These are phyloP conservation scores for Diorhabda elongata DNA, from an alignment of 1,140 invertebrate genomes.

Conservation along the genomic window DNA sequence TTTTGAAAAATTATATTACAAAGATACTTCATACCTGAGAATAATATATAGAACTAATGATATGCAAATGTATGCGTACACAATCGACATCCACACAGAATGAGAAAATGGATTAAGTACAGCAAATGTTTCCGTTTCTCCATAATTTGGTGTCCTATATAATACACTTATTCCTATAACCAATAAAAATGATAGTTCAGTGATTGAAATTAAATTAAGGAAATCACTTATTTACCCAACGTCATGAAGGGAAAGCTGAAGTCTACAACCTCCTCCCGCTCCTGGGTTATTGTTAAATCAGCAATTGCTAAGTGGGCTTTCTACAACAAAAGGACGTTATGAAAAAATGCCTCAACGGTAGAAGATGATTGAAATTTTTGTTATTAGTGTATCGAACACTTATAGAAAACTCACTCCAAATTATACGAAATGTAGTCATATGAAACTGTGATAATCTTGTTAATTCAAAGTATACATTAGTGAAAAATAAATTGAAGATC, in stretches of 20 bases:
- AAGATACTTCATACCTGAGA: neutral
- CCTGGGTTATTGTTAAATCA: slow-evolving; percentile 87
- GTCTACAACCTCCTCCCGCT: slow-evolving; percentile 76
- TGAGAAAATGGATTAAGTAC: slow-evolving; percentile 82
- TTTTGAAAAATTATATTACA: neutral
- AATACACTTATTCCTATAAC: slow-evolving; percentile 69
- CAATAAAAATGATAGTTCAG: neutral
- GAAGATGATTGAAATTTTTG: too few species aligned
- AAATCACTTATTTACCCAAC: slow-evolving; percentile 49
- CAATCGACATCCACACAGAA: slow-evolving; percentile 90
- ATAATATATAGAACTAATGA: slow-evolving; percentile 48
- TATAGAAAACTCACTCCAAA: too few species aligned
- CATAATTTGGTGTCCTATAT: slow-evolving; percentile 62
- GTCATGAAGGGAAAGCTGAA: slow-evolving; percentile 90
- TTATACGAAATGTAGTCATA: too few species aligned
- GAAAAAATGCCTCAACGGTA: too few species aligned
- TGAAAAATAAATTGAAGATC: too few species aligned
- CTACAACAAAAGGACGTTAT: slow-evolving; percentile 46
- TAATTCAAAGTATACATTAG: too few species aligned
- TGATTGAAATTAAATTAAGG: neutral
- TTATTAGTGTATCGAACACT: too few species aligned
- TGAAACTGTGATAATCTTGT: too few species aligned
- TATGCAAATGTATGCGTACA: slow-evolving; percentile 77
- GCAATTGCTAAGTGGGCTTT: slow-evolving; percentile 88
- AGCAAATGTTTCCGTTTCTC: slow-evolving; percentile 71